A percentile compares a stretch with the other conserved stretches of the same genome.
Conservation (phyloP, 2,888 invertebrate species). For the Rhaphigaster nebulosa region DNA sequence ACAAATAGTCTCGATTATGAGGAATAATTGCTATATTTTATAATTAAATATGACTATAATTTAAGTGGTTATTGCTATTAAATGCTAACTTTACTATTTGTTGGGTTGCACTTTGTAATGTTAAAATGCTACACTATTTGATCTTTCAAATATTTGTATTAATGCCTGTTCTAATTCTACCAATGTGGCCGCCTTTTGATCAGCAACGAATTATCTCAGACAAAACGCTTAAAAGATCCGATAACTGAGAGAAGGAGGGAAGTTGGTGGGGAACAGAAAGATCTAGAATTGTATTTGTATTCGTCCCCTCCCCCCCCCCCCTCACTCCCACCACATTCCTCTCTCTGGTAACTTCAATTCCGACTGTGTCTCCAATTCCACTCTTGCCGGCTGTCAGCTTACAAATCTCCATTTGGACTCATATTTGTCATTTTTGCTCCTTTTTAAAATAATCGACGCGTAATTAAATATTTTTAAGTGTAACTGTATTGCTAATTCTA, state of each 20-base stretch:
- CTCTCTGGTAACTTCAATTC: conserved; percentile 45
- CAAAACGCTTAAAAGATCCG: neutral
- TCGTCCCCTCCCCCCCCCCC: conserved; percentile 21
- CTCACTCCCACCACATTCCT: neutral
- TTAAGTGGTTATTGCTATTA: no score
- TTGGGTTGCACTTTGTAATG: no score
- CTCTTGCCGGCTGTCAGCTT: neutral
- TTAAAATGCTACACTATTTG: no score
- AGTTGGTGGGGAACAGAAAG: conserved; percentile 36
- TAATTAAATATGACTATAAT: no score
- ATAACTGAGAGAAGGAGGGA: neutral
- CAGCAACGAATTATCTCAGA: neutral
- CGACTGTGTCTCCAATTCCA: conserved; percentile 46
- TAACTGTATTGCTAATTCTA: neutral
- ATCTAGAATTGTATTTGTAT: conserved; percentile 48
- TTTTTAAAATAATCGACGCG: neutral
- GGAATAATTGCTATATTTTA: no score
- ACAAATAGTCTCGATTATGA: no score
- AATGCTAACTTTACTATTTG: neutral
- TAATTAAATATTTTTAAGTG: neutral
- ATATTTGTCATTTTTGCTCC: neutral
- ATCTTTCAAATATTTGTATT: neutral
- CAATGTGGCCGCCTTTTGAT: neutral
- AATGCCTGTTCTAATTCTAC: neutral
- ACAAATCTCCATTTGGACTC: conserved; percentile 19